These are phyloP conservation scores for Ptychoptera contaminata DNA, from an alignment of 2,888 invertebrate species.

Conservation along the genomic window DNA sequence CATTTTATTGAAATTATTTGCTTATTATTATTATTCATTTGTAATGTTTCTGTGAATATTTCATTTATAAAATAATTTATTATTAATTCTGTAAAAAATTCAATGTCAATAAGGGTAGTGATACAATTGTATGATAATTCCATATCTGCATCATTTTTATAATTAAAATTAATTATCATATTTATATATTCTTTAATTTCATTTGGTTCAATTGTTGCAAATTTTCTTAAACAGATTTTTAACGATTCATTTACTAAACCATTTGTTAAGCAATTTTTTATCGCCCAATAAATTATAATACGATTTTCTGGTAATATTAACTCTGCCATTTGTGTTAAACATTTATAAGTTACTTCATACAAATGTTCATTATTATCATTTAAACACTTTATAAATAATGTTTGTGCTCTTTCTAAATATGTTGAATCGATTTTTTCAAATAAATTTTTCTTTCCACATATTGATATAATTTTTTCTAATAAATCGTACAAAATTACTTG, in stretches of 20 bases:
- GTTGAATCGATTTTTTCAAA: constrained; percentile 8
- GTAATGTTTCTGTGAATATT: too few species aligned
- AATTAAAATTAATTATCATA: too few species aligned
- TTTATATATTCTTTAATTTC: constrained; percentile 33
- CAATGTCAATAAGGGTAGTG: too few species aligned
- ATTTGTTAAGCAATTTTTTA: constrained; percentile 34
- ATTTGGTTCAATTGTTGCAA: constrained; percentile 36
- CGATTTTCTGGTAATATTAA: constrained; percentile 34
- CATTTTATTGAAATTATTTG: constrained; percentile 19
- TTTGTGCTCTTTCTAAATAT: constrained; percentile 5
- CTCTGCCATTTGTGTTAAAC: constrained; percentile 33
- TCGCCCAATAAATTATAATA: constrained; percentile 34
- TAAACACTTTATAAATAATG: constrained; percentile 6
- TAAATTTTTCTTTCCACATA: constrained; percentile 12
- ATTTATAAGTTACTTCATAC: constrained; percentile 36
- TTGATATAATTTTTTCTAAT: constrained; percentile 20
- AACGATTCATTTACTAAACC: constrained; percentile 9
- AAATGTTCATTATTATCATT: constrained; percentile 25
- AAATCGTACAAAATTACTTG: constrained; percentile 4
- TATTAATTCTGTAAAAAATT: too few species aligned
- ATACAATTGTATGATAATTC: too few species aligned
- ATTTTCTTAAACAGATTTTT: constrained; percentile 29
- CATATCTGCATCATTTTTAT: too few species aligned
- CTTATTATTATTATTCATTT: too few species aligned
- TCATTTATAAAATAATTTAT: too few species aligned